Conservation (phyloP, 1,140 invertebrate species). For the Ruditapes philippinarum region DNA sequence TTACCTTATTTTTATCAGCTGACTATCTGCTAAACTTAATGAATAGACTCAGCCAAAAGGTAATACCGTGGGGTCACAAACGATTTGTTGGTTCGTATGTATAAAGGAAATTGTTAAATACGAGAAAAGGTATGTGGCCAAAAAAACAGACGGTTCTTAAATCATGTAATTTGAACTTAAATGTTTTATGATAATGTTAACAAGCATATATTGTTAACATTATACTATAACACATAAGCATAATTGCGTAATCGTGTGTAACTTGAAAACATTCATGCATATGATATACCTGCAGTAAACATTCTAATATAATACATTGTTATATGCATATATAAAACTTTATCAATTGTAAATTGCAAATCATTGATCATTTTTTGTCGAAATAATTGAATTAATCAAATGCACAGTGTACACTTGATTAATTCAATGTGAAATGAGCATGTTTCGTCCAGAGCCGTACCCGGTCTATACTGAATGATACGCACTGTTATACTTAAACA, state of each 20-base stretch:
- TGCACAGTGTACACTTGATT: constrained; percentile 9
- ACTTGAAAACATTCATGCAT: no score
- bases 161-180: constrained; percentile 16
- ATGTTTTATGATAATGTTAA: no score
- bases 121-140: background rate
- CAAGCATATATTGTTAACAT: no score
- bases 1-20: background rate
- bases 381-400: constrained; percentile 28
- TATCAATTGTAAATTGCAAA: constrained; percentile 26
- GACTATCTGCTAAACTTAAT: constrained; percentile 28
- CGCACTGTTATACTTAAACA: no score
- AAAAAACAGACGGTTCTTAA: constrained; percentile 19
- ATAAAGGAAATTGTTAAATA: background rate
- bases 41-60: constrained; percentile 21
- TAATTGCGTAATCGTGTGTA: no score
- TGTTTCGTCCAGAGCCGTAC: constrained; percentile 2
- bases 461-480: background rate
- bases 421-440: constrained; percentile 21
- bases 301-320: no score
- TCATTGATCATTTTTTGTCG: constrained; percentile 28
- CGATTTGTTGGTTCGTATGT: constrained; percentile 27
- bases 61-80: constrained; percentile 31
- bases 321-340: no score
- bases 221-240: no score
- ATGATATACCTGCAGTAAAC: no score